Evolutionary conservation across 2,797 vertebrate genomes (phyloP).

Genomic region (Malurus leucopterus): DNA sequence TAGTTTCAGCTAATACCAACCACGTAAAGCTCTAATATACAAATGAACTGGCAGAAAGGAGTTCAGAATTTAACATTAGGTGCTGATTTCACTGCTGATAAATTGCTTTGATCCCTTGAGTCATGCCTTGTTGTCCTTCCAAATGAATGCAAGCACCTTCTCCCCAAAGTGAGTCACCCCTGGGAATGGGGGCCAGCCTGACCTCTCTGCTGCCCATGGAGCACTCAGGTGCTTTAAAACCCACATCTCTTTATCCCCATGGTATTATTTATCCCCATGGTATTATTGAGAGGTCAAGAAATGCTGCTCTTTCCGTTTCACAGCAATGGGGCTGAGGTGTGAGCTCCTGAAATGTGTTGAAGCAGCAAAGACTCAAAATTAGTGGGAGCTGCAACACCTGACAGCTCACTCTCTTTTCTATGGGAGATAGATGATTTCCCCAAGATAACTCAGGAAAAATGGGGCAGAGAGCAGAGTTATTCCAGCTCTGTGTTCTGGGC

Average conservation of each 20-base stretch:
- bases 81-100: conserved; percentile 47
- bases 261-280: not conserved
- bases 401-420: fast-evolving
- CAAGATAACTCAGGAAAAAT: not conserved
- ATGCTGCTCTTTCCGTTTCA: not conserved
- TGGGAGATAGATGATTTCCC: not conserved
- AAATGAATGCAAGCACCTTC: conserved; percentile 31
- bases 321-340: not conserved
- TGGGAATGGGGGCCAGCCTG: conserved; percentile 8
- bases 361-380: not conserved
- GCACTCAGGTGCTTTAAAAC: not conserved
- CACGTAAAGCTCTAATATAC: conserved; percentile 23
- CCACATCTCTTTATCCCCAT: not conserved
- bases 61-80: conserved; percentile 32
- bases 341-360: not conserved
- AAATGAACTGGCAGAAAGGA: conserved; percentile 6
- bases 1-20: conserved; percentile 22
- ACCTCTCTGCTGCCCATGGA: not conserved
- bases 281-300: not conserved
- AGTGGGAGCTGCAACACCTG: not conserved
- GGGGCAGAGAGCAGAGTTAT: not conserved
- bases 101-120: conserved; percentile 50
- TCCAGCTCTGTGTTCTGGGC: not conserved
- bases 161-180: conserved; percentile 23
- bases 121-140: conserved; percentile 47